A percentile compares a stretch with the other conserved stretches of the same genome.
phyloP scores from a whole-genome alignment of 2,888 invertebrate genomes.

The Catotricha subobsoleta region DNA sequence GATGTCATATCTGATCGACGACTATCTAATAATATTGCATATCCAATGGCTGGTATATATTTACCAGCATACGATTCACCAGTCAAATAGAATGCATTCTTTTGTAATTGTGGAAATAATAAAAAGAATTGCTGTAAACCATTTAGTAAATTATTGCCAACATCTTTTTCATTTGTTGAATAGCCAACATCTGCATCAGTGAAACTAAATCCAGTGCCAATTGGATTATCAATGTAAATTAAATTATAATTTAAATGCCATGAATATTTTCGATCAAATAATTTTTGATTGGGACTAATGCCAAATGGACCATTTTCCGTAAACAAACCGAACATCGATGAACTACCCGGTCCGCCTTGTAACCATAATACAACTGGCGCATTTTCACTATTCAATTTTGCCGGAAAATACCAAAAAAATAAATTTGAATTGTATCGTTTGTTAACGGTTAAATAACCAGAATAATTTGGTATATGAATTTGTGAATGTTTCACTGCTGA shows the following conservation, averaged over 20 bases:
- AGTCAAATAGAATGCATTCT: slow-evolving; percentile 65
- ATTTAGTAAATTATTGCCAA: slow-evolving; percentile 60
- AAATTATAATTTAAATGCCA: slow-evolving; percentile 67
- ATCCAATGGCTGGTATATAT: slow-evolving; percentile 55
- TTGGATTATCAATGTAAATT: slow-evolving; percentile 84
- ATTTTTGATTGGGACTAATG: slow-evolving; percentile 29
- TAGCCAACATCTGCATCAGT: slow-evolving; percentile 59
- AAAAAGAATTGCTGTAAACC: slow-evolving; percentile 66
- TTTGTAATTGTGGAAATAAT: slow-evolving; percentile 56
- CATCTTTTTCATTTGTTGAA: slow-evolving; percentile 57
- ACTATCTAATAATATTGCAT: slow-evolving; percentile 51
- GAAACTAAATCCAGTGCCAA: slow-evolving; percentile 83
- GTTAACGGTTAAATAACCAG: slow-evolving; percentile 72
- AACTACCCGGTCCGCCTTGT: slow-evolving; percentile 61
- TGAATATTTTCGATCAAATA: slow-evolving; percentile 45
- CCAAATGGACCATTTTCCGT: slow-evolving; percentile 63
- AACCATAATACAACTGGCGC: slow-evolving; percentile 61
- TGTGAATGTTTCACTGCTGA: slow-evolving; percentile 38
- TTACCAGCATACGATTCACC: slow-evolving; percentile 83
- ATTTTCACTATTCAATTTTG: slow-evolving; percentile 34
- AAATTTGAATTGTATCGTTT: slow-evolving; percentile 57
- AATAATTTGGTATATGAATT: slow-evolving; percentile 45
- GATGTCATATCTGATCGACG: slow-evolving; percentile 31
- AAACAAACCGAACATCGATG: slow-evolving; percentile 63
- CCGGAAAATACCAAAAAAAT: slow-evolving; percentile 87